A percentile compares a stretch with the other conserved stretches of the same genome.
phyloP scores from a whole-genome alignment of 2,113 vertebrate genomes.

The Oreochromis aureus region DNA sequence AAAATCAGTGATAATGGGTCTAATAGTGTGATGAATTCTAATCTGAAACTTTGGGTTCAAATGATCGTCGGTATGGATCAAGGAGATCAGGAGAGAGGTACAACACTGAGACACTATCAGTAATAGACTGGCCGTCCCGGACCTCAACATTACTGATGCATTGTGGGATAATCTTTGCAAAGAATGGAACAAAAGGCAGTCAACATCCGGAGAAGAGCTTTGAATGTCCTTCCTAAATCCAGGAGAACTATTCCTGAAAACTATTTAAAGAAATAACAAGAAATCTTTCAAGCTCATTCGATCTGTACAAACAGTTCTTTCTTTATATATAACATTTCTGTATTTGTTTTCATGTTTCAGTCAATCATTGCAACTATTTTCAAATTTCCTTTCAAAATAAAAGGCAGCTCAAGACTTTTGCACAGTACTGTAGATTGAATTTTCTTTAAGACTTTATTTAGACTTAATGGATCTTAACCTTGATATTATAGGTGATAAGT shows the following conservation, averaged over 20 bases:
- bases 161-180: not conserved
- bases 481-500: not conserved
- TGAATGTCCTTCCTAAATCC: not conserved
- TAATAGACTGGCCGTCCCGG: accelerated
- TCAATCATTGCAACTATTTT: not conserved
- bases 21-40: not conserved
- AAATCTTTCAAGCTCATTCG: not conserved
- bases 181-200: not conserved
- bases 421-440: not conserved
- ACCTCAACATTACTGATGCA: not conserved
- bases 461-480: not conserved
- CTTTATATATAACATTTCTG: not conserved
- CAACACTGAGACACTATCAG: not conserved
- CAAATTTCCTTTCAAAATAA: not conserved
- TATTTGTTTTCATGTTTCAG: not conserved
- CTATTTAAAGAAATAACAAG: not conserved
- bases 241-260: not conserved
- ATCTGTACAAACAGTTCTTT: not conserved
- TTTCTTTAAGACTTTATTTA: not conserved
- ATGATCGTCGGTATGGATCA: not conserved
- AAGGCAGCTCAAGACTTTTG: not conserved
- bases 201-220: not conserved
- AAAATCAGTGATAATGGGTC: not conserved
- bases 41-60: not conserved
- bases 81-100: not conserved